A percentile compares a stretch with the other conserved stretches of the same genome.
Evolutionary conservation across 2,113 vertebrate genomes (phyloP).

Genomic region (Calypte anna): DNA sequence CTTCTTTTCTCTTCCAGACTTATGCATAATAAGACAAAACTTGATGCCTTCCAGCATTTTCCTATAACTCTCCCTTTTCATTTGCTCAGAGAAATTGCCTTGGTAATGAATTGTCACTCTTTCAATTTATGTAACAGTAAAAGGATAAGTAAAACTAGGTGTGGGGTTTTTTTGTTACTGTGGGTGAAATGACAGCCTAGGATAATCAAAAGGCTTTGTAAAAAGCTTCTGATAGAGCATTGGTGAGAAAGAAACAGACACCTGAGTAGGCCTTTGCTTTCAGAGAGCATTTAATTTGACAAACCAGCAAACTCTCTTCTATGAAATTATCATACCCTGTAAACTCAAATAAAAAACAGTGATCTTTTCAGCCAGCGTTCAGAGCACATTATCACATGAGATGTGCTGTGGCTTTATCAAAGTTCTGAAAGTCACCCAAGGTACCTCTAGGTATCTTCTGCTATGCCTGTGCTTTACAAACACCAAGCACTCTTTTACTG

Average conservation of each 20-base stretch:
- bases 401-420: neutral
- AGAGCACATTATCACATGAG: neutral
- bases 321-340: neutral
- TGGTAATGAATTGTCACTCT: neutral
- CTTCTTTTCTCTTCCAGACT: neutral
- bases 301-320: neutral
- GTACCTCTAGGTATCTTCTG: neutral
- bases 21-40: neutral
- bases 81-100: neutral
- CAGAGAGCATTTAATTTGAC: neutral
- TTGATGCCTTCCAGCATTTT: neutral
- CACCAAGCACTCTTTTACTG: neutral
- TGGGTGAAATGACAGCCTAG: neutral
- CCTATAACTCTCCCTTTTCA: neutral
- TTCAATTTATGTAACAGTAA: neutral
- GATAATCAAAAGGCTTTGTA: neutral
- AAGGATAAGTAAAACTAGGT: neutral
- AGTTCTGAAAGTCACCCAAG: neutral
- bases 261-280: neutral
- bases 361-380: neutral
- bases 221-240: neutral
- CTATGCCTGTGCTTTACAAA: neutral
- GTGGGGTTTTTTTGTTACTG: accelerated
- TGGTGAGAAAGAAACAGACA: neutral
- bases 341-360: neutral